Conservation (phyloP, 2,888 invertebrate species). For the Plagodis dolabraria region DNA sequence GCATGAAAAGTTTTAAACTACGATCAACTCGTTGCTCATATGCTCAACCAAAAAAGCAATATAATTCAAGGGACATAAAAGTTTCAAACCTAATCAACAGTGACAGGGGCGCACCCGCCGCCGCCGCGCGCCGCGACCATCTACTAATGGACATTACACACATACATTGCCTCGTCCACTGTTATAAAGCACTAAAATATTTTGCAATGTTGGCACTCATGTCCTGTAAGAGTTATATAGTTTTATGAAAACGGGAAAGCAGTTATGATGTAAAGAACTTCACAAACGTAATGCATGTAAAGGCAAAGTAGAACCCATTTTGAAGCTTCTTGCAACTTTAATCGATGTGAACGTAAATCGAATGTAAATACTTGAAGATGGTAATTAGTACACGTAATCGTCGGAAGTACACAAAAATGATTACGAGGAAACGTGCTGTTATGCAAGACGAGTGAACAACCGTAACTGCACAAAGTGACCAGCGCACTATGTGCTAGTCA, state of each 20-base stretch:
- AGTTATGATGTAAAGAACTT: background rate
- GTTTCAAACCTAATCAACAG: slow-evolving; percentile 23
- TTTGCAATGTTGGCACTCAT: slow-evolving; percentile 8
- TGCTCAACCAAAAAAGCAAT: background rate
- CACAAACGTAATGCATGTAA: background rate
- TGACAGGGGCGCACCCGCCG: slow-evolving; percentile 8
- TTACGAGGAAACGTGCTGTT: background rate
- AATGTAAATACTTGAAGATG: slow-evolving; percentile 1
- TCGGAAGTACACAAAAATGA: slow-evolving; percentile 9
- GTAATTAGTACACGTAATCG: slow-evolving; percentile 10
- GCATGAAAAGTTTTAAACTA: too few species aligned
- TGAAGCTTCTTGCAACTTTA: too few species aligned
- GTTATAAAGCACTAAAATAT: slow-evolving; percentile 38
- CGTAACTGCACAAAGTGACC: background rate
- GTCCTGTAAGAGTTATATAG: slow-evolving; percentile 20
- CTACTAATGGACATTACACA: slow-evolving; percentile 50
- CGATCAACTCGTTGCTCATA: too few species aligned
- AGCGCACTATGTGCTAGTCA: too few species aligned
- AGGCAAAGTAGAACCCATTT: too few species aligned
- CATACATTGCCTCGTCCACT: slow-evolving; percentile 34
- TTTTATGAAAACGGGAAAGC: slow-evolving; percentile 13
- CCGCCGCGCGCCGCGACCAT: slow-evolving; percentile 41
- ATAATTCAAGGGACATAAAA: slow-evolving; percentile 12
- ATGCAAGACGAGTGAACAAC: slow-evolving; percentile 2
- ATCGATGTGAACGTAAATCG: too few species aligned